phyloP scores from a whole-genome alignment of 2,888 invertebrate species.

The Marasmarcha lunaedactyla region DNA sequence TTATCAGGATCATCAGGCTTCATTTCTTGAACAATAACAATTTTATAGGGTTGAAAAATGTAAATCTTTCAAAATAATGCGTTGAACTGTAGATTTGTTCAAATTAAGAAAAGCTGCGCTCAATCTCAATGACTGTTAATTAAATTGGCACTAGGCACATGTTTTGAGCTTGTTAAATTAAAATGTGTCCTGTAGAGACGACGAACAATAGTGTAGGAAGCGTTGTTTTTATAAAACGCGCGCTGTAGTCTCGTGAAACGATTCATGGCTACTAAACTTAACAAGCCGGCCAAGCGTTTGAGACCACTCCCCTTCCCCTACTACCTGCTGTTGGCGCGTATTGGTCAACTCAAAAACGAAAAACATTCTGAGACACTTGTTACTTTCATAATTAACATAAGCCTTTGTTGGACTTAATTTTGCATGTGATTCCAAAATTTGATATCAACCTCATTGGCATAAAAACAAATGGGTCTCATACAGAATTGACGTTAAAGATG shows the following conservation, averaged over 20 bases:
- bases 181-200: constrained; percentile 14
- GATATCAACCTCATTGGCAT: no score
- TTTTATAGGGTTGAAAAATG: no score
- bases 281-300: constrained; percentile 10
- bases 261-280: constrained; percentile 12
- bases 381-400: background rate
- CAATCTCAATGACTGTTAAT: constrained; percentile 5
- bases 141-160: constrained; percentile 16
- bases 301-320: constrained; percentile 9
- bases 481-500: no score
- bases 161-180: constrained; percentile 13
- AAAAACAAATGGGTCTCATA: no score
- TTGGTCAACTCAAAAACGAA: background rate
- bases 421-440: no score
- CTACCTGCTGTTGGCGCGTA: constrained; percentile 7
- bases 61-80: no score
- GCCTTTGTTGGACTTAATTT: no score
- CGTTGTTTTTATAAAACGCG: constrained; percentile 13
- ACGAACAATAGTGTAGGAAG: constrained; percentile 12
- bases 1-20: background rate
- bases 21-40: background rate
- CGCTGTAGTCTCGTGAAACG: constrained; percentile 15
- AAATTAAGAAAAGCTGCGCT: no score
- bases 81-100: no score
- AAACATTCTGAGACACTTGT: background rate